A percentile compares a stretch with the other conserved stretches of the same genome.
These are phyloP conservation scores for Fabriciana adippe DNA, from an alignment of 2,888 invertebrate genomes.

Conservation along the genomic window DNA sequence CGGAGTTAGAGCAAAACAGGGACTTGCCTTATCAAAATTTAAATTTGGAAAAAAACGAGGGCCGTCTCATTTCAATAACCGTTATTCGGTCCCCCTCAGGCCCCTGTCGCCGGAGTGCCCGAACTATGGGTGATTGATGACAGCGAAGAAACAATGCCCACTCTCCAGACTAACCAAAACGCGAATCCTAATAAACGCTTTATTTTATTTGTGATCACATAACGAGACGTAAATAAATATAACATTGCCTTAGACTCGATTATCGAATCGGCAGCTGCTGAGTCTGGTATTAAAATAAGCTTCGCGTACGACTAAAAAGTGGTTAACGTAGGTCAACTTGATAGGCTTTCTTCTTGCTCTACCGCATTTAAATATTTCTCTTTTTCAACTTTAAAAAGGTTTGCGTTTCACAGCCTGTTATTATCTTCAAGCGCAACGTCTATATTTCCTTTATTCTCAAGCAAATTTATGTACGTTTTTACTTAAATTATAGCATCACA, in stretches of 20 bases:
- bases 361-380: not conserved
- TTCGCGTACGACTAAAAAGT: constrained; percentile 18
- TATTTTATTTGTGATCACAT: constrained; percentile 77
- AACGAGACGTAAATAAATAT: constrained; percentile 75
- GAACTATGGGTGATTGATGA: constrained; percentile 78
- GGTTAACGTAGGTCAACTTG: not conserved
- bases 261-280: constrained; percentile 64
- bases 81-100: constrained; percentile 61
- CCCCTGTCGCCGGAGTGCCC: constrained; percentile 49
- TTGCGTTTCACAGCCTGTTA: not conserved
- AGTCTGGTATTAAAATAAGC: constrained; percentile 32
- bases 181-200: constrained; percentile 81
- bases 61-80: constrained; percentile 82
- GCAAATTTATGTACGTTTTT: not conserved
- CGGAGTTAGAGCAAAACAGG: constrained; percentile 77
- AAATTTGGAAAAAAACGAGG: constrained; percentile 81
- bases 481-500: constrained; percentile 10
- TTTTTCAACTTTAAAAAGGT: not conserved
- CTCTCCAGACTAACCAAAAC: constrained; percentile 67
- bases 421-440: not conserved
- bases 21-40: constrained; percentile 82
- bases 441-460: not conserved
- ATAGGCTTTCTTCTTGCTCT: not conserved
- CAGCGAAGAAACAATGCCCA: constrained; percentile 78
- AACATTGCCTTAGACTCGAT: constrained; percentile 73